Evolutionary conservation across 2,113 vertebrate species (phyloP), one percentile per base, ranked within the genome.

Genomic region (Chionodraco myersi): DNA sequence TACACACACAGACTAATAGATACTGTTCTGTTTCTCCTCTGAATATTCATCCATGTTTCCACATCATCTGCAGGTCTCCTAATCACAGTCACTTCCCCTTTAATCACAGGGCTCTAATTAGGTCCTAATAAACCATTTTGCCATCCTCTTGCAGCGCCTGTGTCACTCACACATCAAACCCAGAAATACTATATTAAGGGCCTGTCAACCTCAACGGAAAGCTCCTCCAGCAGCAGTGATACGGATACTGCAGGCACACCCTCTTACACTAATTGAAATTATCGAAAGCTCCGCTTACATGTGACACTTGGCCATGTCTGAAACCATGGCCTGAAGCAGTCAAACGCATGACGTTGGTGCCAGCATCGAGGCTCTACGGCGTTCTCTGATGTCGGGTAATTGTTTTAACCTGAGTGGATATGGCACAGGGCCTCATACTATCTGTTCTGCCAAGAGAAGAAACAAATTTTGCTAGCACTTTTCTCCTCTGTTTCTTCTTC

Each of bases 81-180:
- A 94, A 95, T 95, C 94, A 94, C 92, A 94, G 89, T 92, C 93
- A 94, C 94, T 93, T 94, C 94, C 93, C 90, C 91, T 94, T 94
- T 95, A 95, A 95, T 95, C 93, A 94, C 91, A 92, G 88, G 75
- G 86, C 86, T 94, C 88, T 95, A 94, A 95, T 96, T 95, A 94
- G 82, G 87, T 92, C 93, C 93, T 95, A 95, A 95, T 94, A 95
- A 94, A 93, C 87, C 90, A 91, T 92, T 94, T 93, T 92, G 88
- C 87, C 88, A 91, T 93, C 91, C 91, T 94, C 92, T 92, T 91
- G 64, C 68, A 90, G 88, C 56, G 78, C 84, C 85, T 77, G 82
- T 93, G 94, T 95, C 94, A 93, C 93, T 95, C 92, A 93, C 89
- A 94, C 88, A 92, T 93, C 92, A 92, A 91, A 92, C 92, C 92